phyloP scores from a whole-genome alignment of 1,140 invertebrate species.

The Nephila pilipes region DNA sequence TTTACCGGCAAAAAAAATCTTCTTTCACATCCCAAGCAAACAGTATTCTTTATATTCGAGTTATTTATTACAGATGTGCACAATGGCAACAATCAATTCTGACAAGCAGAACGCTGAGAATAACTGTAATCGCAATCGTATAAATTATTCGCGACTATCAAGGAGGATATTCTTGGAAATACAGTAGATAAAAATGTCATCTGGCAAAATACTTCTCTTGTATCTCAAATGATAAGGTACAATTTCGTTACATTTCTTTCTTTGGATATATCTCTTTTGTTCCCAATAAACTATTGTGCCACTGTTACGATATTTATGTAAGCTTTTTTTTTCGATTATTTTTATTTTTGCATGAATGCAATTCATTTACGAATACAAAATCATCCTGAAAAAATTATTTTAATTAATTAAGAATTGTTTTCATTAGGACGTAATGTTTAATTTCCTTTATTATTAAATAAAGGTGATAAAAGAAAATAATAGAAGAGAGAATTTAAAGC shows the following conservation, averaged over 20 bases:
- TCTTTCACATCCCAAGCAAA: neutral
- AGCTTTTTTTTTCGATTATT: too few relatives aligned
- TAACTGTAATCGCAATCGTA: neutral
- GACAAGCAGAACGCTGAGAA: neutral
- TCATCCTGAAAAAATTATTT: too few relatives aligned
- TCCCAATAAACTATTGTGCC: neutral
- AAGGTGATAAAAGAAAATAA: too few relatives aligned
- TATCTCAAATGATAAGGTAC: neutral
- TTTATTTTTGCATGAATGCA: too few relatives aligned
- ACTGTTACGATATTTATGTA: neutral
- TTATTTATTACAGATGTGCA: neutral
- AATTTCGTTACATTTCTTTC: neutral
- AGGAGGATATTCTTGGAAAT: neutral
- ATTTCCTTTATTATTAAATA: too few relatives aligned
- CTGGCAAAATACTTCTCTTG: neutral
- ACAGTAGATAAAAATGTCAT: neutral
- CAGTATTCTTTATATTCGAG: neutral
- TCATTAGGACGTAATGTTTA: too few relatives aligned
- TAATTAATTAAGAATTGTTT: too few relatives aligned
- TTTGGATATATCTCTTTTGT: neutral
- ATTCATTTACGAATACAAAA: too few relatives aligned
- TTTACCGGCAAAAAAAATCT: neutral
- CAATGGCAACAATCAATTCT: conserved; percentile 36
- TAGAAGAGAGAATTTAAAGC: too few relatives aligned
- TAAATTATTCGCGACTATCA: neutral